These are phyloP conservation scores for Encarsia formosa DNA, from an alignment of 2,888 invertebrate genomes.

Conservation along the genomic window DNA sequence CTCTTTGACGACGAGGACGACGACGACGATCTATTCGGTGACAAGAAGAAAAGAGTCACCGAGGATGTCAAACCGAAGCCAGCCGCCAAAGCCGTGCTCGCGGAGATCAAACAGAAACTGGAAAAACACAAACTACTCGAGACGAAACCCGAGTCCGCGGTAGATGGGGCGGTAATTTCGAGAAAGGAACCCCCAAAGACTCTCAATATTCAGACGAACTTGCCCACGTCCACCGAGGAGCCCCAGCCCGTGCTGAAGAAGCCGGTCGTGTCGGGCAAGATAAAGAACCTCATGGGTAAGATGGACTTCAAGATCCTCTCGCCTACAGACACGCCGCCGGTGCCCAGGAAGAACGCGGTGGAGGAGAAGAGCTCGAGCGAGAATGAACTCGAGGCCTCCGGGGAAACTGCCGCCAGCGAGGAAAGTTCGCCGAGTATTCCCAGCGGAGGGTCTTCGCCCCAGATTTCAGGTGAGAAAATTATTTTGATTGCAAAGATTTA, in stretches of 20 bases:
- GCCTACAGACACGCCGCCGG: slow-evolving; percentile 42
- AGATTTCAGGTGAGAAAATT: slow-evolving; percentile 24
- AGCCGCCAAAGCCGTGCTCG: neutral
- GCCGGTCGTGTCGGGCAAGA: slow-evolving; percentile 42
- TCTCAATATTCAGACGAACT: slow-evolving; percentile 35
- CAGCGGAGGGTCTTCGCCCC: slow-evolving; percentile 36
- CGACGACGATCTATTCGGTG: slow-evolving; percentile 33
- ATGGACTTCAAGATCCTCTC: slow-evolving; percentile 47
- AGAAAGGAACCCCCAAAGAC: slow-evolving; percentile 42
- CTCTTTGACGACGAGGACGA: slow-evolving; percentile 34
- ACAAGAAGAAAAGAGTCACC: slow-evolving; percentile 15
- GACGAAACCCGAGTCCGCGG: slow-evolving; percentile 12
- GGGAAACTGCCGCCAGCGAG: slow-evolving; percentile 37
- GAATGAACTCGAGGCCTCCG: slow-evolving; percentile 26
- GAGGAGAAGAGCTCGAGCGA: slow-evolving; percentile 33
- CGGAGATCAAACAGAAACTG: neutral
- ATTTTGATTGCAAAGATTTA: slow-evolving; percentile 5
- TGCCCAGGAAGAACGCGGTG: slow-evolving; percentile 36
- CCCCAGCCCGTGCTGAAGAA: slow-evolving; percentile 30
- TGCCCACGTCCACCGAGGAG: slow-evolving; percentile 3
- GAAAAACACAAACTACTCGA: slow-evolving; percentile 11
- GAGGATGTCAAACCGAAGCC: neutral
- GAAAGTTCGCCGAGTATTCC: slow-evolving; percentile 39
- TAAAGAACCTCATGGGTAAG: slow-evolving; percentile 44
- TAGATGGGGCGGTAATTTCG: slow-evolving; percentile 24